These are phyloP conservation scores for Coptodon bakossiorum DNA, from an alignment of 2,113 vertebrate genomes.

Conservation along the genomic window DNA sequence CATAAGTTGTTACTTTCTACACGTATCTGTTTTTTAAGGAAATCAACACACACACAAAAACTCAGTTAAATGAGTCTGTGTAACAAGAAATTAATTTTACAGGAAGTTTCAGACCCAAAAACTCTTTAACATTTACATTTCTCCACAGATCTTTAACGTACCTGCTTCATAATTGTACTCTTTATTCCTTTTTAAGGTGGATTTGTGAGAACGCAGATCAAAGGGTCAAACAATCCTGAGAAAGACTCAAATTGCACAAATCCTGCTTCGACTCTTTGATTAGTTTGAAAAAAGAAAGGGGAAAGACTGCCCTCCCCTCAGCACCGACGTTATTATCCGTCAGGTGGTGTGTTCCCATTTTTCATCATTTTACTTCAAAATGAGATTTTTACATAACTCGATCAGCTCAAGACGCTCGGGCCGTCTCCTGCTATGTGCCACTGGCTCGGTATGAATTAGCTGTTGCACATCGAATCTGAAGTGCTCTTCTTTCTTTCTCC, in stretches of 20 bases:
- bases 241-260: neutral
- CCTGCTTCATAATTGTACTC: neutral
- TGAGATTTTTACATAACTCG: neutral
- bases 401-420: neutral
- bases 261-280: neutral
- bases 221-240: neutral
- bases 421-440: conserved; percentile 59
- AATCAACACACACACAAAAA: neutral
- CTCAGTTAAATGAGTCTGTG: neutral
- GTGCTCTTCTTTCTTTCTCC: neutral
- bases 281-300: neutral
- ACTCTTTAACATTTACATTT: neutral
- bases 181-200: neutral
- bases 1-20: neutral
- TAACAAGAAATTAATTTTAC: neutral
- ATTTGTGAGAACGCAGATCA: neutral
- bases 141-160: neutral
- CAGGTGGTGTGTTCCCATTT: neutral
- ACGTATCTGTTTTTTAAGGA: neutral
- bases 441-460: neutral
- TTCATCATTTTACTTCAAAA: neutral
- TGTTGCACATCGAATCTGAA: neutral
- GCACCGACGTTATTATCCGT: neutral
- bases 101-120: neutral
- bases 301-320: neutral